A percentile compares a stretch with the other conserved stretches of the same genome.
These are phyloP conservation scores for Hirundichthys speculiger DNA, from an alignment of 2,113 vertebrate species.

Conservation along the genomic window DNA sequence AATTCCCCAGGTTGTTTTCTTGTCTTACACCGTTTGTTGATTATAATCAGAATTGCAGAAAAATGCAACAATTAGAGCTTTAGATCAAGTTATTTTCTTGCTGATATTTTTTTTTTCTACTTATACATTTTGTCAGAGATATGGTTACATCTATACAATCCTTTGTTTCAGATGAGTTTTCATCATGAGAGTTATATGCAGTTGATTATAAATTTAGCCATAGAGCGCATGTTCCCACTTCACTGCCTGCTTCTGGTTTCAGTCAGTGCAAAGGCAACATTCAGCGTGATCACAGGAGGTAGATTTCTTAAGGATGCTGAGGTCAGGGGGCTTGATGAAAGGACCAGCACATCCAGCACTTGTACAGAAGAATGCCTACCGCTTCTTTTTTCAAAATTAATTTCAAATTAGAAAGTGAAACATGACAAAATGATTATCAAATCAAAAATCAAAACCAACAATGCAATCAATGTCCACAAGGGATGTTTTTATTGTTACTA, in stretches of 20 bases:
- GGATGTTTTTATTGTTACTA: too few species aligned
- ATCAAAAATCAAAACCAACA: too few species aligned
- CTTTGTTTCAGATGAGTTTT: background rate
- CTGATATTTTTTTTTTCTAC: background rate
- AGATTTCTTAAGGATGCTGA: background rate
- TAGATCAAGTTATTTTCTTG: background rate
- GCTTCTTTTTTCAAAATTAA: too few species aligned
- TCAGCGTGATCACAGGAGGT: background rate
- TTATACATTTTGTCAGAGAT: too few species aligned
- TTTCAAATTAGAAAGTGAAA: too few species aligned
- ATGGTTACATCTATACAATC: too few species aligned
- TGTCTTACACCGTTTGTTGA: too few species aligned
- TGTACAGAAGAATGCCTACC: background rate
- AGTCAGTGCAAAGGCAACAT: background rate
- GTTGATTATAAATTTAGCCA: background rate
- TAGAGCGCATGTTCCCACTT: background rate
- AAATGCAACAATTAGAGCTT: background rate
- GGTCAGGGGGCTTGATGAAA: constrained; percentile 1
- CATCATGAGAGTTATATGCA: background rate
- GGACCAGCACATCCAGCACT: background rate
- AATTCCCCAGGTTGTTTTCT: too few species aligned
- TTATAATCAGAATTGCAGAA: too few species aligned
- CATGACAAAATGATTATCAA: too few species aligned
- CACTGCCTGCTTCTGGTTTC: background rate
- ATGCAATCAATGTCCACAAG: too few species aligned